Evolutionary conservation across 2,888 invertebrate species (phyloP), one percentile per base, ranked within the genome.

Genomic region (Phrixothrix hirtus): DNA sequence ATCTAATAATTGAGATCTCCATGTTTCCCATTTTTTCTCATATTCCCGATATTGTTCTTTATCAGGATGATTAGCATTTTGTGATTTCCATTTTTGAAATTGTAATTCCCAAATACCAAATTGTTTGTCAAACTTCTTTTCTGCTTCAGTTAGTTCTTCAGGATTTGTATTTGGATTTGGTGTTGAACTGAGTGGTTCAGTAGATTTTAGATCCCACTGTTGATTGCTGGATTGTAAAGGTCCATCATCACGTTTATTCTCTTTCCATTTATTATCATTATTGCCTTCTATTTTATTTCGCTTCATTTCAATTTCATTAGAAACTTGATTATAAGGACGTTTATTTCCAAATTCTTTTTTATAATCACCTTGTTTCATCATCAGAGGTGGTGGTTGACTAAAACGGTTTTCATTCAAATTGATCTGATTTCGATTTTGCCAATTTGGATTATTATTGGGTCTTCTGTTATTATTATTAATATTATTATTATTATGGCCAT

Each of bases 51-150:
- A 92, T 62, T 90, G 89, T 75, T 86, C 85, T 74, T 88, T 90
- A 72, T 95, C 93, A 0, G 95, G 95, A 78, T 95, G 94, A 74
- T 92, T 89, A 25, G 86, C 87, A 78, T 95, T 95, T 68, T 93
- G 90, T 57, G 85, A 84, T 71, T 90, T 91, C 95, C 95, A 95
- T 64, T 88, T 88, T 66, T 89, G 86, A 73, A 94, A 95, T 72
- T 95, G 91, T 61, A 89, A 84, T 75, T 94, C 93, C 95, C 95
- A 95, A 68, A 91, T 87, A 65, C 85, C 83, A 72, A 95, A 95
- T 73, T 95, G 91, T 55, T 87, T 85, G 70, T 92, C 91, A 76
- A 95, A 95, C 51, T 87, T 85, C 72, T 85, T 86, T 74, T 94
- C 92, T 64, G 92, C 90, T 62, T 83, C 81, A 0, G 80, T 78